Conservation (phyloP, 2,888 invertebrate genomes). For the Rhabditoides inermis region DNA sequence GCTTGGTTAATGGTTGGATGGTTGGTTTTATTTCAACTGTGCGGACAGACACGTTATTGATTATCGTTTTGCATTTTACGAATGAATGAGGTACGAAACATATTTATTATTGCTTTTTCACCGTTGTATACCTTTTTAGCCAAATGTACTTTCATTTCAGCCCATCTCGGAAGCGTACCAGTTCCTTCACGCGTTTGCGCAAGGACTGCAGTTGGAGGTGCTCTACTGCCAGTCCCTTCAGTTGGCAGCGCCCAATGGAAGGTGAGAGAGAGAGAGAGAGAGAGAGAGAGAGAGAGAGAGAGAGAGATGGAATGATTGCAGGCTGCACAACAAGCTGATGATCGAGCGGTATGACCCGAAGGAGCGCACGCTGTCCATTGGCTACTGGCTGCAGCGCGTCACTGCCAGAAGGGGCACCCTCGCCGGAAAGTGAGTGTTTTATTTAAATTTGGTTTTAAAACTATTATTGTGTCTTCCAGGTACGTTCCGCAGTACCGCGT, state of each 20-base stretch:
- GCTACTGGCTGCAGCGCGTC: constrained; percentile 42
- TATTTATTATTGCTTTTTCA: neutral
- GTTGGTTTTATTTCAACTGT: no score
- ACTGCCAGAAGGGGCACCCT: constrained; percentile 18
- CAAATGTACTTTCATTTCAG: constrained; percentile 15
- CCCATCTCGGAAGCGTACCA: constrained; percentile 43
- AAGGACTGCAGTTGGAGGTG: constrained; percentile 82
- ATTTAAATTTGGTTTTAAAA: neutral
- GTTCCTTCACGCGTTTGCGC: constrained; percentile 67
- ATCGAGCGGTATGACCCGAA: constrained; percentile 39
- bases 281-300: no score
- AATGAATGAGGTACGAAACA: neutral
- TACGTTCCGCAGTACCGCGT: constrained; percentile 40
- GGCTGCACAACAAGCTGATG: constrained; percentile 20
- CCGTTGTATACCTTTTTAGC: neutral
- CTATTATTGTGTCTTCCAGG: constrained; percentile 10
- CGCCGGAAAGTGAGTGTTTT: constrained; percentile 14
- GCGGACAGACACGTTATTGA: no score
- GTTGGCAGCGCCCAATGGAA: constrained; percentile 72
- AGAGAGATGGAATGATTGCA: no score
- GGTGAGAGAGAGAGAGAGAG: no score
- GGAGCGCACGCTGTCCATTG: constrained; percentile 31
- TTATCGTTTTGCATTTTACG: no score
- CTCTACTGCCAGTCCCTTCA: constrained; percentile 59
- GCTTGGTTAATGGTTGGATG: no score